A percentile compares a stretch with the other conserved stretches of the same genome.
Conservation (phyloP, 2,888 invertebrate species). For the Agrilus mali region DNA sequence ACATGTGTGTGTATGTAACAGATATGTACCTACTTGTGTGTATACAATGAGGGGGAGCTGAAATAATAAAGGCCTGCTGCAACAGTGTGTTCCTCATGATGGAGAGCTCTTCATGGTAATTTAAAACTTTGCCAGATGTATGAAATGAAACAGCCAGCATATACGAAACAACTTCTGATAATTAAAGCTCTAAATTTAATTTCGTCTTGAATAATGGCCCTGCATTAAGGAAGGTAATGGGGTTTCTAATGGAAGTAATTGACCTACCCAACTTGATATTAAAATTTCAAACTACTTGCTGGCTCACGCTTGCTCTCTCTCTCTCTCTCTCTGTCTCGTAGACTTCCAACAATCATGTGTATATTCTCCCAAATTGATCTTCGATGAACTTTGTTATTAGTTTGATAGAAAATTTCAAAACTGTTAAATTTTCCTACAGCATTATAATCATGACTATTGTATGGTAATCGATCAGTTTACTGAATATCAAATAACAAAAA, state of each 20-base stretch:
- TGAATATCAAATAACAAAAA: too few species aligned
- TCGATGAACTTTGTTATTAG: too few species aligned
- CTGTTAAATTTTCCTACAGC: too few species aligned
- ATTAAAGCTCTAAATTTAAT: constrained; percentile 14
- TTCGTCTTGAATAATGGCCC: constrained; percentile 11
- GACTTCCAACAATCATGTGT: too few species aligned
- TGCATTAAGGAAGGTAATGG: constrained; percentile 10
- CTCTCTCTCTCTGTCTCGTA: too few species aligned
- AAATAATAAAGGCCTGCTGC: constrained; percentile 5
- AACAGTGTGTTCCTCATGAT: constrained; percentile 12
- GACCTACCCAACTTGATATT: constrained; percentile 8
- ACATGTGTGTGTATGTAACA: too few species aligned
- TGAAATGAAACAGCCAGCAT: constrained; percentile 15
- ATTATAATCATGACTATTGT: too few species aligned
- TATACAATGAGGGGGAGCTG: not conserved
- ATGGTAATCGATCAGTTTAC: too few species aligned
- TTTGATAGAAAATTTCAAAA: too few species aligned
- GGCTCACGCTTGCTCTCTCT: too few species aligned
- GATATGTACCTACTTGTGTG: too few species aligned
- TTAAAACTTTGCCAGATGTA: constrained; percentile 15
- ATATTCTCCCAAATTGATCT: too few species aligned
- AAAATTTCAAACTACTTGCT: not conserved
- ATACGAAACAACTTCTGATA: constrained; percentile 14
- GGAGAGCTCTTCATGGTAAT: constrained; percentile 15
- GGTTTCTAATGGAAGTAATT: constrained; percentile 12